Conservation (phyloP, 2,888 invertebrate genomes). For the Megalurothrips usitatus region DNA sequence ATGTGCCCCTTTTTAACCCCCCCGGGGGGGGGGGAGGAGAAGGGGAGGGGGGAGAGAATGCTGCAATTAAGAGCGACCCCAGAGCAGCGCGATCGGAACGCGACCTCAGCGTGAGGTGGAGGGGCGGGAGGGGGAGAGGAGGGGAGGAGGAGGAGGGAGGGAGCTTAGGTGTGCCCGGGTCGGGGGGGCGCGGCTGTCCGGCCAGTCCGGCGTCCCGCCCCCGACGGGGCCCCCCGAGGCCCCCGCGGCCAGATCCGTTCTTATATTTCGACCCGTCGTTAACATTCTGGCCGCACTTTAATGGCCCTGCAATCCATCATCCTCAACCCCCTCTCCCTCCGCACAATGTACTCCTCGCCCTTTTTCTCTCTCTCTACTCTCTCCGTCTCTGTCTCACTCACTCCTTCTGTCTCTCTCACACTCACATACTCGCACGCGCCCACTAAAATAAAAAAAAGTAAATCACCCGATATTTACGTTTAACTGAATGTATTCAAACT, state of each 20-base stretch:
- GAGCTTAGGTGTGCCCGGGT: background rate
- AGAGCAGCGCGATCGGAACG: too few species aligned
- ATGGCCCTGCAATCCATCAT: background rate
- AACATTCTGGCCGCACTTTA: constrained; percentile 1
- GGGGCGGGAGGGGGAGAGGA: too few species aligned
- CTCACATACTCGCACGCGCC: background rate
- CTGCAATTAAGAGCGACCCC: too few species aligned
- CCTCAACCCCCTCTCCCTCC: background rate
- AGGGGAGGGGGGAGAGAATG: too few species aligned
- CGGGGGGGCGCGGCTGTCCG: background rate
- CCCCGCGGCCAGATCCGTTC: background rate
- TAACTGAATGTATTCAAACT: too few species aligned
- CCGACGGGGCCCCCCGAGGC: background rate
- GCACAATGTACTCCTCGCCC: background rate
- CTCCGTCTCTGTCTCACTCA: background rate
- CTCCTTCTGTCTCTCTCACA: background rate
- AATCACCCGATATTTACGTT: too few species aligned
- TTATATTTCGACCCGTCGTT: background rate
- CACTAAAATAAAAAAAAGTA: too few species aligned
- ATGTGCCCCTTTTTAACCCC: too few species aligned
- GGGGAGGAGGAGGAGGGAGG: too few species aligned
- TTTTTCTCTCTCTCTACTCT: background rate
- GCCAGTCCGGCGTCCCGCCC: background rate
- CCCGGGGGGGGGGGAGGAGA: too few species aligned
- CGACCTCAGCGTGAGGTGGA: too few species aligned